Evolutionary conservation across 2,888 invertebrate genomes (phyloP), one percentile per base, ranked within the genome.

Genomic region (Steinernema carpocapsae): DNA sequence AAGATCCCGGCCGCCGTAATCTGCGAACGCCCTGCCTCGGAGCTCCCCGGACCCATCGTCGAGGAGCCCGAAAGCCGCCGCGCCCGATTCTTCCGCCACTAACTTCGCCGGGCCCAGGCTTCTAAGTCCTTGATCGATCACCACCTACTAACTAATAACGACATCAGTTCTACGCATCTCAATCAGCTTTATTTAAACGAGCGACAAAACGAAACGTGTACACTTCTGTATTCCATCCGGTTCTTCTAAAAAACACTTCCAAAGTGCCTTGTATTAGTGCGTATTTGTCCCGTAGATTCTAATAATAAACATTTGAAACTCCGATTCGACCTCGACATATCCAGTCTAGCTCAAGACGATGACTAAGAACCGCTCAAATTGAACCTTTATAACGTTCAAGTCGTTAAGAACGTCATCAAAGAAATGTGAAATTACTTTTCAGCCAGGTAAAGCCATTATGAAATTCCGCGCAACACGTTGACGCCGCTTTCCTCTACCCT

Each of bases 1-100:
- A 86, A 86, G 81, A 82, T 85, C 76, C 79, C 82, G 73, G 84
- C 84, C 7, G 81, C 75, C 59, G 79, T 82, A 75, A 80, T 86
- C 19, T 86, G 86, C 74, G 79, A 82, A 76, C 84, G 84, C 73
- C 79, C 76, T 7, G 78, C 78, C 7, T 24, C 43, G 22, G 32
- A 29, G 4, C 43, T 77, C 26, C 77, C 77, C 70, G 74, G 52
- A 2, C 42, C 48, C n/a, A 77, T 77, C 72, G 72, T 78, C 48
- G 77, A 77, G 22, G 77, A 77, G 7, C 45, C 56, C 14, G 64
- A 24, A 7, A n/a, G 24, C 24, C 56, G 56, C 56, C 56, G 56
- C 7, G 56, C 56, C 26, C 56, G 56, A 22, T 56, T 56, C 56
- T 56, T 56, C 56, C 56, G 56, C 26, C 56, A 56, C 56, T 56